These are phyloP conservation scores for Craseonycteris thonglongyai DNA, from an alignment of 2,113 vertebrate species.

Conservation along the genomic window DNA sequence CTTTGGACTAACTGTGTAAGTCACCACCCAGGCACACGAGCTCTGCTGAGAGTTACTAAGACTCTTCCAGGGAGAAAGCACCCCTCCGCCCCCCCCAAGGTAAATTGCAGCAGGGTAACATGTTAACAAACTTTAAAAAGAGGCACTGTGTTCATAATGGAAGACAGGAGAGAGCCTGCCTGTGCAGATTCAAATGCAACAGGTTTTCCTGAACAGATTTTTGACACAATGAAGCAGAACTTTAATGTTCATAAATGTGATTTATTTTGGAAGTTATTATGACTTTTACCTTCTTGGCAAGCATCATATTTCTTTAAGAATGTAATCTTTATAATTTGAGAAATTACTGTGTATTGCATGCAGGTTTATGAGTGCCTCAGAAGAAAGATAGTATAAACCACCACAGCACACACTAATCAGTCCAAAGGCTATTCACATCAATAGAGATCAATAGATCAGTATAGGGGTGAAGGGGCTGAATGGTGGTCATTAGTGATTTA, in stretches of 20 bases:
- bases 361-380: not conserved
- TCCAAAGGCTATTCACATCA: not conserved
- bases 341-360: not conserved
- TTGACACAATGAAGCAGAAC: not conserved
- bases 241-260: not conserved
- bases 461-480: not conserved
- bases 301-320: not conserved
- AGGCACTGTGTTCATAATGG: fast-evolving
- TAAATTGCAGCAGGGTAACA: not conserved
- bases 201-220: not conserved
- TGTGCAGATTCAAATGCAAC: not conserved
- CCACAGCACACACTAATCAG: not conserved
- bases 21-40: not conserved
- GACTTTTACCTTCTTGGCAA: not conserved
- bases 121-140: not conserved
- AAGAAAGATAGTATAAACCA: not conserved
- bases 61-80: not conserved
- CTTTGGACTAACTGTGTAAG: not conserved
- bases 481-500: not conserved
- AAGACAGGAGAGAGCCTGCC: not conserved
- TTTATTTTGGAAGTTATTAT: not conserved
- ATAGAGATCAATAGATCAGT: not conserved
- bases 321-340: not conserved
- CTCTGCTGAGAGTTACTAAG: not conserved
- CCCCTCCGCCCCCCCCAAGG: not conserved